These are phyloP conservation scores for Cyrtonyx montezumae DNA, from an alignment of 2,113 vertebrate genomes.

Conservation along the genomic window DNA sequence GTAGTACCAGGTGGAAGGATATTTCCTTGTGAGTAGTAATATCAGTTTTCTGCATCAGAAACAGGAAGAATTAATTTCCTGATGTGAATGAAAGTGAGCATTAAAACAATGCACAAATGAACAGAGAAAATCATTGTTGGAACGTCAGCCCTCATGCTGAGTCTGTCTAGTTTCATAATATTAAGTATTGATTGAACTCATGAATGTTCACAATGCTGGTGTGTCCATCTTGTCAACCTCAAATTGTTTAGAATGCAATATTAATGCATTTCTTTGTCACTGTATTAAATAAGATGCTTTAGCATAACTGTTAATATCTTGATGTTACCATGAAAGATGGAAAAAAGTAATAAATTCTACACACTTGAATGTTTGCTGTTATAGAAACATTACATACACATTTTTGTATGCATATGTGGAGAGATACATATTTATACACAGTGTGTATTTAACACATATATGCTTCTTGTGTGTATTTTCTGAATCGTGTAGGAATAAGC, in stretches of 20 bases:
- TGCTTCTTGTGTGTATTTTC: not conserved
- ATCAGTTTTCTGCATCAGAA: not conserved
- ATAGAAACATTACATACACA: not conserved
- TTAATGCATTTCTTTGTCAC: not conserved
- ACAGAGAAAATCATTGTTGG: not conserved
- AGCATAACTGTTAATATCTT: not conserved
- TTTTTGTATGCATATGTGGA: not conserved
- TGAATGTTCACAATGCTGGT: not conserved
- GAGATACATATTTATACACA: too few relatives aligned
- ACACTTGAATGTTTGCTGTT: constrained; percentile 3
- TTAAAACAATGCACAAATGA: not conserved
- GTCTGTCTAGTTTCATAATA: not conserved
- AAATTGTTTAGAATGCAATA: not conserved
- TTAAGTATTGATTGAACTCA: not conserved
- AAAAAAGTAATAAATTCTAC: not conserved
- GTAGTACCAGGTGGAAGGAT: not conserved
- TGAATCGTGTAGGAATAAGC: not conserved
- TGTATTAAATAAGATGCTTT: not conserved
- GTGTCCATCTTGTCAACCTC: not conserved
- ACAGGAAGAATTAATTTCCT: not conserved
- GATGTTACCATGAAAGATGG: not conserved
- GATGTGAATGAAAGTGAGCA: not conserved
- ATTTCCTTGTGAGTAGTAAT: not conserved
- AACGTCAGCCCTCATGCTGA: not conserved
- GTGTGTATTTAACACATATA: too few relatives aligned